Conservation (phyloP, 2,797 vertebrate genomes). For the Phoebastria nigripes region DNA sequence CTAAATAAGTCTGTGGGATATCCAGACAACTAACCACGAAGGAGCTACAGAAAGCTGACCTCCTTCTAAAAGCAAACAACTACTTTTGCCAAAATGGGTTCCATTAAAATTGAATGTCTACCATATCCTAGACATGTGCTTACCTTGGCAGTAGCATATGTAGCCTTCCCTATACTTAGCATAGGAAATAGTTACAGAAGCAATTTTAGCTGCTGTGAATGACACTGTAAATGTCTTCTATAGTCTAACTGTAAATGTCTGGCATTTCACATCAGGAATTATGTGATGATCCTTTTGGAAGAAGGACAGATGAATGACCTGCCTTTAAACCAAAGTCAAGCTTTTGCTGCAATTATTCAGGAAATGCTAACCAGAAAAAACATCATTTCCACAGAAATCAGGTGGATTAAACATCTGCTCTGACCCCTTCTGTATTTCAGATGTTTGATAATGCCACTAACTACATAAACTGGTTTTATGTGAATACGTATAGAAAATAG, state of each 20-base stretch:
- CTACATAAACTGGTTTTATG: background rate
- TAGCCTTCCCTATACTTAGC: background rate
- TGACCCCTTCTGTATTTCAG: background rate
- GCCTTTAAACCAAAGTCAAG: background rate
- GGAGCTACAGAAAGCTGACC: background rate
- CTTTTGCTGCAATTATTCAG: background rate
- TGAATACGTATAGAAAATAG: fast-evolving
- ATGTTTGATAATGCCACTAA: background rate
- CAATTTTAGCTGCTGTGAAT: background rate
- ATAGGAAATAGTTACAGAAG: background rate
- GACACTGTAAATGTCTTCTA: background rate
- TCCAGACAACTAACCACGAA: background rate
- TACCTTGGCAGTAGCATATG: background rate
- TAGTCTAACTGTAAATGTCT: background rate
- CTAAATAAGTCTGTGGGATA: background rate
- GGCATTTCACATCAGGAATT: background rate
- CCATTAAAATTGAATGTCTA: background rate
- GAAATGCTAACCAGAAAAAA: background rate
- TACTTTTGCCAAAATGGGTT: background rate
- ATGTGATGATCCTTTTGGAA: background rate
- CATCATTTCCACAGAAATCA: background rate
- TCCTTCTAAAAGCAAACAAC: background rate
- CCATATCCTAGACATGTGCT: background rate
- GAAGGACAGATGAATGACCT: background rate
- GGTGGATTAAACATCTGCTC: background rate